phyloP scores from a whole-genome alignment of 2,113 vertebrate species.

The Bufo bufo region DNA sequence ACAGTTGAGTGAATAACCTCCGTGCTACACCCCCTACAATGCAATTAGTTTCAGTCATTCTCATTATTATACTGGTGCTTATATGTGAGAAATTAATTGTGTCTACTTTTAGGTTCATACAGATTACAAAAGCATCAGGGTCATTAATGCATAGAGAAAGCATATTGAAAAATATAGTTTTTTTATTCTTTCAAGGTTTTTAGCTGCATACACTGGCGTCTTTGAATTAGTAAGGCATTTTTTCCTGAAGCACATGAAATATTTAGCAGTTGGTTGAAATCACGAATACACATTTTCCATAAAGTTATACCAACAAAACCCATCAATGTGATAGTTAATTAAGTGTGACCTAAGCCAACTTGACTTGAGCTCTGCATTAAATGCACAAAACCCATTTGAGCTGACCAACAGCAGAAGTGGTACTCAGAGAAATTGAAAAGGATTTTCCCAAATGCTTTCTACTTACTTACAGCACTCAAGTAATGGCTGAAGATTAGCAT shows the following conservation, averaged over 20 bases:
- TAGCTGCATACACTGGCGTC: background rate
- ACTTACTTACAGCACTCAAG: constrained; percentile 86
- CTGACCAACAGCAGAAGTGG: constrained; percentile 84
- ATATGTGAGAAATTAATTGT: constrained; percentile 38
- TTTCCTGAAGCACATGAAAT: constrained; percentile 71
- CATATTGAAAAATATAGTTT: background rate
- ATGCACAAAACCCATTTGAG: constrained; percentile 86
- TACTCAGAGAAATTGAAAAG: constrained; percentile 85
- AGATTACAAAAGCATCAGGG: constrained; percentile 9
- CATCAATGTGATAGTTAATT: constrained; percentile 81
- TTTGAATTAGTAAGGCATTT: constrained; percentile 14
- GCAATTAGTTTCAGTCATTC: constrained; percentile 32
- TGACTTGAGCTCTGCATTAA: constrained; percentile 85
- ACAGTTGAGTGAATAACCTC: constrained; percentile 40
- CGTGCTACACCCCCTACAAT: constrained; percentile 33
- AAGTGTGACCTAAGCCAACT: constrained; percentile 89
- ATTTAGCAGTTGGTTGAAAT: constrained; percentile 75
- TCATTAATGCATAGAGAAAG: constrained; percentile 14
- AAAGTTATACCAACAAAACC: constrained; percentile 69
- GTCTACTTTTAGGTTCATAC: constrained; percentile 21
- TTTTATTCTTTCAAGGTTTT: background rate
- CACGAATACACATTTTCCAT: constrained; percentile 74
- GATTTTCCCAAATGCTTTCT: constrained; percentile 84
- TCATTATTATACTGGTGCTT: constrained; percentile 24
- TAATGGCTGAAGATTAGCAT: constrained; percentile 98